phyloP scores from a whole-genome alignment of 2,888 invertebrate genomes.

The Plusia festucae region DNA sequence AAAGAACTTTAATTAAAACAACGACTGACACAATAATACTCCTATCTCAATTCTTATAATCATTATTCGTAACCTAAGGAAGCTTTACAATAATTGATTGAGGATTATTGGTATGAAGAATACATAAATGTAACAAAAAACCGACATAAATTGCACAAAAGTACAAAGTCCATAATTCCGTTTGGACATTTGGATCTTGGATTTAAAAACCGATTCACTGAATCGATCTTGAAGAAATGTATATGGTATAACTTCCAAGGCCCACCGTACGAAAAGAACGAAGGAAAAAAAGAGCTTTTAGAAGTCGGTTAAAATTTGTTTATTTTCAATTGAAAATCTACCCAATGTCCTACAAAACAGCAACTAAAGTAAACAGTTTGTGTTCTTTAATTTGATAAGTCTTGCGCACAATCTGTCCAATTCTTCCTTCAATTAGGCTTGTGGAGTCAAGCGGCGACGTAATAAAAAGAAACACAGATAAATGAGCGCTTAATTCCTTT shows the following conservation, averaged over 20 bases:
- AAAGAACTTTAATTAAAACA: background rate
- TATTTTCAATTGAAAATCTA: background rate
- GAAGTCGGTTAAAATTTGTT: background rate
- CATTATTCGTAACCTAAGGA: background rate
- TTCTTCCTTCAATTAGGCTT: constrained; percentile 60
- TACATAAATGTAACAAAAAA: no score
- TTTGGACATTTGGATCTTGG: no score
- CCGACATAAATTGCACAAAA: no score
- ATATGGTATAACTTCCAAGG: no score
- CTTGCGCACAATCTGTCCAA: constrained; percentile 60
- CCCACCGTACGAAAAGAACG: no score
- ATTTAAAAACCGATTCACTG: no score
- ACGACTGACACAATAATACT: background rate
- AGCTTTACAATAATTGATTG: background rate
- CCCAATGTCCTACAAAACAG: constrained; percentile 16
- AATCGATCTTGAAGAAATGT: no score
- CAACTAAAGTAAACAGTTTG: constrained; percentile 49
- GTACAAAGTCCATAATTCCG: no score
- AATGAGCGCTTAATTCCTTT: constrained; percentile 78
- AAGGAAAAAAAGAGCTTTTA: no score
- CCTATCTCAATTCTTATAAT: background rate
- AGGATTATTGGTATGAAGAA: no score
- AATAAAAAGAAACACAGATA: constrained; percentile 76
- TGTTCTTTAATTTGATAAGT: constrained; percentile 60
- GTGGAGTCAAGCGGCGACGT: constrained; percentile 70